Conservation (phyloP, 2,113 vertebrate genomes). For the Cebus imitator region DNA sequence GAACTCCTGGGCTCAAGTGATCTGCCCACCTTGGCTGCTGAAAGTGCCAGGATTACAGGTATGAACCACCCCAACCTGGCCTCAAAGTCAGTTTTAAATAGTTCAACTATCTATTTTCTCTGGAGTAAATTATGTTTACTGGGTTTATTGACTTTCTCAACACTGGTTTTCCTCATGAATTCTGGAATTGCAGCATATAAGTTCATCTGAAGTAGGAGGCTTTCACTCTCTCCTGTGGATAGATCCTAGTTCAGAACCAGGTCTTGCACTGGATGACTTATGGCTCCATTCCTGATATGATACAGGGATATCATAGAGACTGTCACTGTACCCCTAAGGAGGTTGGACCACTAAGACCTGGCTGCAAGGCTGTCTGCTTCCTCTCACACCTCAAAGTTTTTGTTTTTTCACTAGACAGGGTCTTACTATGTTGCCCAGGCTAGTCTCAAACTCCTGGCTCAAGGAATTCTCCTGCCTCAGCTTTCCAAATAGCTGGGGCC, state of each 20-base stretch:
- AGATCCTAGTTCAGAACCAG: background rate
- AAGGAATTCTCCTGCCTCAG: background rate
- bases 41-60: too few relatives aligned
- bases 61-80: too few relatives aligned
- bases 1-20: too few relatives aligned
- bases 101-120: background rate
- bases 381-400: too few relatives aligned
- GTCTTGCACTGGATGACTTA: background rate
- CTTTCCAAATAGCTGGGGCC: background rate
- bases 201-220: background rate
- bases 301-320: background rate
- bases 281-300: background rate
- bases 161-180: background rate
- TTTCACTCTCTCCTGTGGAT: background rate
- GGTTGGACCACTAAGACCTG: background rate
- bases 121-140: background rate
- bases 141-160: background rate
- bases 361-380: background rate
- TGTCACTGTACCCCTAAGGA: background rate
- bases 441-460: too few relatives aligned
- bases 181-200: background rate
- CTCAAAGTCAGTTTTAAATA: constrained; percentile 12
- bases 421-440: too few relatives aligned
- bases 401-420: too few relatives aligned
- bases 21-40: too few relatives aligned